Evolutionary conservation across 2,113 vertebrate genomes (phyloP).

Genomic region (Peromyscus californicus): DNA sequence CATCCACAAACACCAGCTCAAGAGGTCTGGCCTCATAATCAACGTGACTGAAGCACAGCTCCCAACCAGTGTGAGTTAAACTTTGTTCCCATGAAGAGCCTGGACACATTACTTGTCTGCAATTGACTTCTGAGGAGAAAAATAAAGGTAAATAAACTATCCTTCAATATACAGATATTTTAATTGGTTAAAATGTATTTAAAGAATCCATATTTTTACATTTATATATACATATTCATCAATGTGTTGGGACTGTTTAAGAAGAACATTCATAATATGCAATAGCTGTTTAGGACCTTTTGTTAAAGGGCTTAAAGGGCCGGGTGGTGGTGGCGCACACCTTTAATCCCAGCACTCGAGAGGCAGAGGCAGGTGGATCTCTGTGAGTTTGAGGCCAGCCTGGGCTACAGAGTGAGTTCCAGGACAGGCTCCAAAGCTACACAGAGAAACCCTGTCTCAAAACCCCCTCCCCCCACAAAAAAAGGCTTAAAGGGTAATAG

Average conservation of each 20-base stretch:
- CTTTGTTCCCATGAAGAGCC: neutral
- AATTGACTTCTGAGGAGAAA: constrained; percentile 65
- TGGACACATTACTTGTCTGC: neutral
- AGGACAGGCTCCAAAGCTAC: too few relatives aligned
- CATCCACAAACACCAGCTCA: constrained; percentile 80
- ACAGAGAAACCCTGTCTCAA: too few relatives aligned
- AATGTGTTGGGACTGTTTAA: neutral
- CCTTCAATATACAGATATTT: constrained; percentile 16
- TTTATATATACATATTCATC: neutral
- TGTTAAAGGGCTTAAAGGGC: neutral
- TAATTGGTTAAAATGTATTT: neutral
- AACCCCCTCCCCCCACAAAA: too few relatives aligned
- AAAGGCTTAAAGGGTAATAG: neutral
- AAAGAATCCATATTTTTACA: constrained; percentile 38
- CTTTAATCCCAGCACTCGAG: too few relatives aligned
- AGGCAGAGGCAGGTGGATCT: too few relatives aligned
- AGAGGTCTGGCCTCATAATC: constrained; percentile 79
- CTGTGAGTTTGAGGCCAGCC: too few relatives aligned
- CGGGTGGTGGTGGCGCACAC: too few relatives aligned
- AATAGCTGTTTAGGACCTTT: neutral
- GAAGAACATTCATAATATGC: constrained; percentile 16
- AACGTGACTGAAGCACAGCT: constrained; percentile 25
- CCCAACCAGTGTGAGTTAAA: constrained; percentile 30
- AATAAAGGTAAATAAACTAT: neutral
- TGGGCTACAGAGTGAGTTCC: too few relatives aligned